Evolutionary conservation across 2,888 invertebrate species (phyloP).

Genomic region (Pandemis heparana): DNA sequence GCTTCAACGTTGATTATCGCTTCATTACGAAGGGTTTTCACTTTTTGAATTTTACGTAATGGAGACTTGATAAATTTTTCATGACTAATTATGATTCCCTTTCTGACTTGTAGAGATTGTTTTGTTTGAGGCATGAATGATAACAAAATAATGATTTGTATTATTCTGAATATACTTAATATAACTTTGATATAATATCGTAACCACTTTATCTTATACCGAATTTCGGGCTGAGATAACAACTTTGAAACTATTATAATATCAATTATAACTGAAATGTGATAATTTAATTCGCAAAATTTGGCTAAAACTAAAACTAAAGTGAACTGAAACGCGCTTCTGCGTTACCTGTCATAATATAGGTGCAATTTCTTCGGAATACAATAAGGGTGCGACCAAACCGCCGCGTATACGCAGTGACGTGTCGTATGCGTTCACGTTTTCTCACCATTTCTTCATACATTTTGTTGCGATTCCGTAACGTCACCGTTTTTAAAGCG

Average conservation of each 20-base stretch:
- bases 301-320: conserved; percentile 58
- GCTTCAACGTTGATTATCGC: conserved; percentile 5
- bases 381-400: not conserved
- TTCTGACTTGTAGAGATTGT: too few relatives aligned
- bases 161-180: not conserved
- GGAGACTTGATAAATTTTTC: not conserved
- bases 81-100: too few relatives aligned
- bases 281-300: conserved; percentile 76
- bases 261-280: conserved; percentile 81
- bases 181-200: not conserved
- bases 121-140: not conserved
- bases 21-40: not conserved
- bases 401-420: too few relatives aligned
- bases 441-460: too few relatives aligned
- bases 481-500: too few relatives aligned
- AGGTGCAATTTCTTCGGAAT: not conserved
- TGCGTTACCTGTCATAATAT: too few relatives aligned
- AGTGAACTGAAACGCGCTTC: too few relatives aligned
- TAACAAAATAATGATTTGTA: not conserved
- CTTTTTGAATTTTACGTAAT: not conserved
- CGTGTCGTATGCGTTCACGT: too few relatives aligned
- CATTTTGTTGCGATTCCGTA: too few relatives aligned
- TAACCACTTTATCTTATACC: not conserved
- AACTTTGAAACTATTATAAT: conserved; percentile 65
- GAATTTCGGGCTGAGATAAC: conserved; percentile 32